Evolutionary conservation across 2,113 vertebrate species (phyloP), one percentile per base, ranked within the genome.

Genomic region (Loxodonta africana): DNA sequence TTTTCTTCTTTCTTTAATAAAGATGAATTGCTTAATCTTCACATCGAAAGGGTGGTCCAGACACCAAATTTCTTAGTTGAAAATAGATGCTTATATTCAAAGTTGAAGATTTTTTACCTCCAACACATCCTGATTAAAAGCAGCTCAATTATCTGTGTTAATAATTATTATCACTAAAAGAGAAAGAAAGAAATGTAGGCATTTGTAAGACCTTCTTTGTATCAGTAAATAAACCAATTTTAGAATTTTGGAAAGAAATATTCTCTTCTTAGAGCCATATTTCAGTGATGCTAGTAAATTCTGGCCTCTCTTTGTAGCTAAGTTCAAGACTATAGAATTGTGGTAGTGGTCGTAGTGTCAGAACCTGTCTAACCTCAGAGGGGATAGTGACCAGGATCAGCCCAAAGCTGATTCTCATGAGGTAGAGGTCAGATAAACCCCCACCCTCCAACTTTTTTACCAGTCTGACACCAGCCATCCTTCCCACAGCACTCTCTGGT

Each of bases 21-120:
- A 69, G 28, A 25, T 46, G 18, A 86, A 62, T 83, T 89, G 44
- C 46, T 92, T 91, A 44, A 77, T 88, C 86, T 95, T 95, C 30
- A 28, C 4, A 46, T 80, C 84, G 82, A 83, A 80, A 67, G 17
- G 25, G 1, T 73, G 12, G 89, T 14, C 33, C 83, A 78, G 2
- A 26, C 9, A 74, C 51, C 63, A 71, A n/a, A 81, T 76, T 87
- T 67, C 46, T 88, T 53, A 67, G 60, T 21, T 90, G 33, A 48
- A 90, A 92, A 53, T 73, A 51, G 14, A 41, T 21, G 48, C 83
- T 57, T n/a, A 6, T 69, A 53, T 74, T 88, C 89, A 26, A 90
- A 87, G 80, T 77, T 62, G 4, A 20, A 89, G 46, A 20, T 92
- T 80, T 5, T 67, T 88, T 74, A 60, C 41, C 62, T 81, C 21